Percentiles rank a stretch among this genome's conserved stretches.
phyloP scores from a whole-genome alignment of 2,797 vertebrate genomes.

The Epinephelus awoara region DNA sequence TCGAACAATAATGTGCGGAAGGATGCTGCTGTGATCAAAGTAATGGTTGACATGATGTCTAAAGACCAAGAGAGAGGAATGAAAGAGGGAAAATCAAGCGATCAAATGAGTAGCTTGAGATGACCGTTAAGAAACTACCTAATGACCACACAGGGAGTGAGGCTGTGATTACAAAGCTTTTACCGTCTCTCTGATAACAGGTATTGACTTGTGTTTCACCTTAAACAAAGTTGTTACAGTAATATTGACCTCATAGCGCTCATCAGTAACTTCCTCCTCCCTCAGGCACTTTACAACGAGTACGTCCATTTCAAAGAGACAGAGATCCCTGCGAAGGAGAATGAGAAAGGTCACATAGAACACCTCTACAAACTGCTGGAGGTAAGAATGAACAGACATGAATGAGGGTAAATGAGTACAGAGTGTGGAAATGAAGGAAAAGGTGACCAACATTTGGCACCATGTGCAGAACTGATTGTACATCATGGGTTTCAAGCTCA shows the following conservation, averaged over 20 bases:
- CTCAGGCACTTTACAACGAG: conserved; percentile 99
- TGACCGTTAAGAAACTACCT: not conserved
- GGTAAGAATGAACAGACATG: conserved; percentile 66
- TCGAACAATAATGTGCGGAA: not conserved
- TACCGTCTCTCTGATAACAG: conserved; percentile 6
- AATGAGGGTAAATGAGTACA: not conserved
- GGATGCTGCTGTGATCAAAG: not conserved
- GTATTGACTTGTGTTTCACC: conserved; percentile 35
- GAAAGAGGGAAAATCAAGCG: not conserved
- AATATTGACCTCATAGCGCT: not conserved
- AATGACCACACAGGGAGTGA: not conserved
- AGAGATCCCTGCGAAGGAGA: conserved; percentile 93
- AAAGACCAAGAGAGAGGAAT: no score
- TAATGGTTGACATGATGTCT: not conserved
- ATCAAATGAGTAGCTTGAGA: not conserved
- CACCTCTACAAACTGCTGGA: conserved; percentile 96
- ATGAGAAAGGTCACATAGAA: conserved; percentile 92
- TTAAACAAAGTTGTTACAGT: not conserved
- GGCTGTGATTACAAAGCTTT: conserved; percentile 29
- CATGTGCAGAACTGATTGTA: conserved; percentile 38
- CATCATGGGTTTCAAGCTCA: conserved; percentile 59
- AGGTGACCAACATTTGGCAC: not conserved
- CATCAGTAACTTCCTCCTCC: conserved; percentile 11
- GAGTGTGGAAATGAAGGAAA: not conserved
- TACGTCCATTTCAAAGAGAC: conserved; percentile 99